These are phyloP conservation scores for Bombus balteatus DNA, from an alignment of 1,140 invertebrate genomes.

Conservation along the genomic window DNA sequence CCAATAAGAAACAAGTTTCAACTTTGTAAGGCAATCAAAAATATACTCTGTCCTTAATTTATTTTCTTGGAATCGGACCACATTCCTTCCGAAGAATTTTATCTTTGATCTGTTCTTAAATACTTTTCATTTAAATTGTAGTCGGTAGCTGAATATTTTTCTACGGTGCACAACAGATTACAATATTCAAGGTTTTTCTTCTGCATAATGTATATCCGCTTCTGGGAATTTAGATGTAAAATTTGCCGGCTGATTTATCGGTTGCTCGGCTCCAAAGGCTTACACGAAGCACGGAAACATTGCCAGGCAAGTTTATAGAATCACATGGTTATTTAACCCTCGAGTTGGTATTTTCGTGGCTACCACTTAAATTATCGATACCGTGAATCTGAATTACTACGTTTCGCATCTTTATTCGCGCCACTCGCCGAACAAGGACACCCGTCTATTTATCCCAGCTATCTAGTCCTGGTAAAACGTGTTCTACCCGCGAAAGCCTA, in stretches of 20 bases:
- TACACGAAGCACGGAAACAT: background rate
- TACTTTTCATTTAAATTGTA: background rate
- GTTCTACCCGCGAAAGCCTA: slow-evolving; percentile 52
- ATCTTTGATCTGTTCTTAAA: background rate
- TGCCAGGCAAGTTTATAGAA: background rate
- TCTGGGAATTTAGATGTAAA: slow-evolving; percentile 13
- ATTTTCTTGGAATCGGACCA: background rate
- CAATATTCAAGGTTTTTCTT: background rate
- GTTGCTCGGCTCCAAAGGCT: background rate
- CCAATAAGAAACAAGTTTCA: background rate
- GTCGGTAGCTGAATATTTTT: background rate
- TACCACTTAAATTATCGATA: slow-evolving; percentile 11
- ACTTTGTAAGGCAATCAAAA: background rate
- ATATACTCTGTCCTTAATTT: background rate
- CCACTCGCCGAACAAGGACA: slow-evolving; percentile 50
- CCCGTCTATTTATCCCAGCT: slow-evolving; percentile 50
- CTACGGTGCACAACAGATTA: background rate
- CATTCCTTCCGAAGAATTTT: background rate
- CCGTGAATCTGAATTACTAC: slow-evolving; percentile 43
- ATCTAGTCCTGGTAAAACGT: slow-evolving; percentile 57
- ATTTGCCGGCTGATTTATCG: slow-evolving; percentile 7
- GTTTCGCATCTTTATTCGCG: slow-evolving; percentile 48
- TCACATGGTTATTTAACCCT: background rate
- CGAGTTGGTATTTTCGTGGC: background rate
- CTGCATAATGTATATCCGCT: background rate